These are phyloP conservation scores for Diplodus sargus DNA, from an alignment of 2,797 vertebrate species.

Conservation along the genomic window DNA sequence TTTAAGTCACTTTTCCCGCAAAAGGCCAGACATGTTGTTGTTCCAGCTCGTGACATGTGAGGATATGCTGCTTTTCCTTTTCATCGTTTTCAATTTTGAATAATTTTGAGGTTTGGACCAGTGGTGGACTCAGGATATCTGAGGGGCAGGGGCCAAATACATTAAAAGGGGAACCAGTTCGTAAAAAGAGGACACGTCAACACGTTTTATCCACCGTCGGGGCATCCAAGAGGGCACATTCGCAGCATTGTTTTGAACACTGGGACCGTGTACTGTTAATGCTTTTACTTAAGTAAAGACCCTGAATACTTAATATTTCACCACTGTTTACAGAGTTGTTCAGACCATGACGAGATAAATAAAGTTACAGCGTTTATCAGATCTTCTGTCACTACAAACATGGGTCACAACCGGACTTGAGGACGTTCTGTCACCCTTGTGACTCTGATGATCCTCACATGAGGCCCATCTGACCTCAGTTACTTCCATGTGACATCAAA, in stretches of 20 bases:
- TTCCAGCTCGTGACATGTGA: not conserved
- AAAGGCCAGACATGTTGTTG: not conserved
- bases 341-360: not conserved
- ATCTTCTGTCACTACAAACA: not conserved
- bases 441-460: conserved; percentile 53
- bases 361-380: not conserved
- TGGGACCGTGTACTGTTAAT: too few relatives aligned
- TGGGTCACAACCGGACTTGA: conserved; percentile 5
- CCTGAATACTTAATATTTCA: not conserved
- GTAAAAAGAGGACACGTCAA: too few relatives aligned
- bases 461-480: conserved; percentile 53
- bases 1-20: not conserved
- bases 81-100: not conserved
- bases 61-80: not conserved
- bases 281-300: not conserved
- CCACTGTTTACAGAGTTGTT: not conserved
- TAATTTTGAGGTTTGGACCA: not conserved
- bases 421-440: conserved; percentile 29
- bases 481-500: conserved; percentile 59
- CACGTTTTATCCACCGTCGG: too few relatives aligned
- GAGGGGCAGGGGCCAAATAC: too few relatives aligned
- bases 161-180: too few relatives aligned
- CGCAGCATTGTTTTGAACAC: too few relatives aligned
- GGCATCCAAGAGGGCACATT: too few relatives aligned
- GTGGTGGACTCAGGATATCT: too few relatives aligned